Evolutionary conservation across 1,140 invertebrate genomes (phyloP).

Genomic region (Sinella curviseta): DNA sequence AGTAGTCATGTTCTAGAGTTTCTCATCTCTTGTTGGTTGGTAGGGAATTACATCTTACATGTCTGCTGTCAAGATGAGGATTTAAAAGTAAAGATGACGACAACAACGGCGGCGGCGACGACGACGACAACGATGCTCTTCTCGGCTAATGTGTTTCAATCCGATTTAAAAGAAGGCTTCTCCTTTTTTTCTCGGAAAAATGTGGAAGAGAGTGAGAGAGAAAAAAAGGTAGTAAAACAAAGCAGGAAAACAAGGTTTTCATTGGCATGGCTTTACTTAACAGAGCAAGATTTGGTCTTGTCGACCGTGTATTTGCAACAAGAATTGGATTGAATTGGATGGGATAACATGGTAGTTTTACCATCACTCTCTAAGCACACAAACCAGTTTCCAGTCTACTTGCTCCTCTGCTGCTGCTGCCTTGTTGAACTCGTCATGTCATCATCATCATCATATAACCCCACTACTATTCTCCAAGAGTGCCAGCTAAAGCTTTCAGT

Average conservation of each 20-base stretch:
- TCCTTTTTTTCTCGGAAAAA: not conserved
- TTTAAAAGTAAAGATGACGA: not conserved
- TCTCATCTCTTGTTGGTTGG: too few relatives aligned
- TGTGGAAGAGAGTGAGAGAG: not conserved
- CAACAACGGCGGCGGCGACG: not conserved
- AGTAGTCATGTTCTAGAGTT: too few relatives aligned
- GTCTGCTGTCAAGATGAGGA: not conserved
- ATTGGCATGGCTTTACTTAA: too few relatives aligned
- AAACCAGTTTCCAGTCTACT: not conserved
- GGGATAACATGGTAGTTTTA: slow-evolving; percentile 12
- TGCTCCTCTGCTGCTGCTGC: not conserved
- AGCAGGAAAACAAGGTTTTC: too few relatives aligned
- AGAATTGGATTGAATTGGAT: slow-evolving; percentile 2
- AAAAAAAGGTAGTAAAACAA: not conserved
- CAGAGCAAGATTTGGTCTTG: too few relatives aligned
- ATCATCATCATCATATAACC: not conserved
- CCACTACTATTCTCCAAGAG: not conserved
- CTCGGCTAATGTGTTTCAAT: not conserved
- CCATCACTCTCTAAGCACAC: not conserved
- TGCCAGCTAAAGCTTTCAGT: not conserved
- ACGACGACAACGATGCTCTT: not conserved
- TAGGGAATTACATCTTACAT: too few relatives aligned
- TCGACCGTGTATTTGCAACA: not conserved
- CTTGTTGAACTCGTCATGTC: not conserved
- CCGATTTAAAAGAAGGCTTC: too few relatives aligned